A percentile compares a stretch with the other conserved stretches of the same genome.
These are phyloP conservation scores for Grammomys dolichurus DNA, from an alignment of 2,113 vertebrate genomes.

Conservation along the genomic window DNA sequence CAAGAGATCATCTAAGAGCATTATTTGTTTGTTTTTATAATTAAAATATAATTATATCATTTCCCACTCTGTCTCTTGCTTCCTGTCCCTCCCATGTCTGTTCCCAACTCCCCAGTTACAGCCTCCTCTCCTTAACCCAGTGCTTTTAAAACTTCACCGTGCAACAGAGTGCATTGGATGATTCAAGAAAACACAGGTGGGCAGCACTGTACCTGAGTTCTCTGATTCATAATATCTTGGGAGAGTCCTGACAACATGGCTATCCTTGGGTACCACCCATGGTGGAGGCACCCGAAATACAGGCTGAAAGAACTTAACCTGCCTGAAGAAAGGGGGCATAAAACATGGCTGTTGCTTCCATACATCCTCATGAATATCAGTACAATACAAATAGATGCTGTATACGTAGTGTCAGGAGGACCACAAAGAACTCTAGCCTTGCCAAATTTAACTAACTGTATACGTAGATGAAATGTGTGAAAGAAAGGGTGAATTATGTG, in stretches of 20 bases:
- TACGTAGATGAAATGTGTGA: background rate
- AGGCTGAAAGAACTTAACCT: background rate
- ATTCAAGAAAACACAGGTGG: background rate
- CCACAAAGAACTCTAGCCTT: background rate
- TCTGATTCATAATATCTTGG: background rate
- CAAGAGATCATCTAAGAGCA: background rate
- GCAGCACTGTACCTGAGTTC: background rate
- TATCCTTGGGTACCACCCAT: background rate
- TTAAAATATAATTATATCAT: background rate
- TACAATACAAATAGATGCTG: background rate
- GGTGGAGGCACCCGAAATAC: background rate
- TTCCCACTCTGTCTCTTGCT: background rate
- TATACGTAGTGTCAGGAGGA: background rate
- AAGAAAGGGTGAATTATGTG: conserved; percentile 22
- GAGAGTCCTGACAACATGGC: background rate
- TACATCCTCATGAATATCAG: background rate
- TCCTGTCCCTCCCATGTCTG: background rate
- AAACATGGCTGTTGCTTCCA: background rate
- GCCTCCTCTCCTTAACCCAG: background rate
- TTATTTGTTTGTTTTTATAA: background rate
- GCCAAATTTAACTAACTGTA: background rate
- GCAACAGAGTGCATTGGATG: background rate
- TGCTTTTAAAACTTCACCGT: background rate
- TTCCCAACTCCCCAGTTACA: background rate
- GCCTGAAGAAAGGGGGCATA: background rate